Percentiles rank a stretch among this genome's conserved stretches.
Evolutionary conservation across 2,113 vertebrate genomes (phyloP).

Genomic region (Pollachius pollachius): DNA sequence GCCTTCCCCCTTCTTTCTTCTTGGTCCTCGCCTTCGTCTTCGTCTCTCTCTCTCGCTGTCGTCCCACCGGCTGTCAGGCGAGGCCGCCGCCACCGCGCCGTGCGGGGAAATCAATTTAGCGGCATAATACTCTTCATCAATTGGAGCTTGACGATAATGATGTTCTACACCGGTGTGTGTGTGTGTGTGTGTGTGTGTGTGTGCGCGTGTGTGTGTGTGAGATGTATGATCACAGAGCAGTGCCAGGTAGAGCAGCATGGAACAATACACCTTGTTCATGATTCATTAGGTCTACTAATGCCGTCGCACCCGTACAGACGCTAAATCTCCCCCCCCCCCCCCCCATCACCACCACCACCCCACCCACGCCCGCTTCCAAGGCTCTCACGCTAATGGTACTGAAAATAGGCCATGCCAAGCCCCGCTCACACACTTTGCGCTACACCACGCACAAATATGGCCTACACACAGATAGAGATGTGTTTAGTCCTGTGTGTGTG

Average conservation of each 20-base stretch:
- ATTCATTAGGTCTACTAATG: constrained; percentile 68
- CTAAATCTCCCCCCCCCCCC: constrained; percentile 21
- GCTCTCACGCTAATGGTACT: constrained; percentile 54
- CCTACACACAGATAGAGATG: constrained; percentile 40
- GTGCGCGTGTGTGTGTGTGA: constrained; percentile 1
- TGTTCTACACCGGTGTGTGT: constrained; percentile 61
- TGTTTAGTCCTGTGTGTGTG: constrained; percentile 12
- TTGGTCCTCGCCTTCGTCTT: background rate
- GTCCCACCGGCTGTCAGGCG: constrained; percentile 13
- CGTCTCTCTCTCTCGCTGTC: background rate
- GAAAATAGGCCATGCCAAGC: constrained; percentile 37
- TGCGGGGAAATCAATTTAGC: constrained; percentile 65
- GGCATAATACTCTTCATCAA: constrained; percentile 67
- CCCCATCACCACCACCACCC: background rate
- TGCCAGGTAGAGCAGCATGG: constrained; percentile 41
- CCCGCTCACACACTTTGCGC: background rate
- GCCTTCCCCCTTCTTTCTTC: constrained; percentile 30
- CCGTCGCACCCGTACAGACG: constrained; percentile 50
- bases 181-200: constrained; percentile 21
- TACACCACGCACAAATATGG: constrained; percentile 15
- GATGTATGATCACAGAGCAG: constrained; percentile 5
- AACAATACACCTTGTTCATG: constrained; percentile 66
- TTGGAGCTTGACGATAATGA: constrained; percentile 59
- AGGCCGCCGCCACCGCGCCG: constrained; percentile 18
- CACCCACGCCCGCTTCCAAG: constrained; percentile 54